Conservation (phyloP, 1,140 invertebrate genomes). For the Listronotus oregonensis region DNA sequence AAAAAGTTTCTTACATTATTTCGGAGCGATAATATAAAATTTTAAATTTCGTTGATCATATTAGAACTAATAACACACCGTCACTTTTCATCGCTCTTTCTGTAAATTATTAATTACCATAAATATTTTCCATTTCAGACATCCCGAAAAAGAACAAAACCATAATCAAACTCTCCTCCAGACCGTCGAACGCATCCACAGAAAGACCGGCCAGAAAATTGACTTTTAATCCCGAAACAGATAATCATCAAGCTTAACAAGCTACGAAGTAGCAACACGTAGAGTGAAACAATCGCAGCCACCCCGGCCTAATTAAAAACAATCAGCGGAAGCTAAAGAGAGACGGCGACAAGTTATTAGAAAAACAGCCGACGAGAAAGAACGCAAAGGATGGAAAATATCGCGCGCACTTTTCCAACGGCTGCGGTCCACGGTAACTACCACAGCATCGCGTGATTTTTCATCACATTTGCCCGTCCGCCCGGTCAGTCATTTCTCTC, state of each 20-base stretch:
- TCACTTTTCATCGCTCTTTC: not conserved
- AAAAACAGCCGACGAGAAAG: conserved; percentile 47
- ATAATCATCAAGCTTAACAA: conserved; percentile 34
- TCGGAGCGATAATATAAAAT: too few relatives aligned
- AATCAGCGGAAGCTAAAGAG: conserved; percentile 35
- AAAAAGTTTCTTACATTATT: too few relatives aligned
- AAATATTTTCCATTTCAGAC: conserved; percentile 16
- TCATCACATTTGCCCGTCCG: conserved; percentile 50
- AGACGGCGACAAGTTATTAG: conserved; percentile 42
- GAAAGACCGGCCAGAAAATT: conserved; percentile 29
- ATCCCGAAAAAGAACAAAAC: conserved; percentile 3
- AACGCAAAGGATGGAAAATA: conserved; percentile 45
- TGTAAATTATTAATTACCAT: not conserved
- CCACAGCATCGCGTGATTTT: conserved; percentile 54
- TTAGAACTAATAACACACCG: too few relatives aligned
- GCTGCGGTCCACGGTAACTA: conserved; percentile 46
- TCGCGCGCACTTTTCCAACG: conserved; percentile 54
- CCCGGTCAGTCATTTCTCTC: conserved; percentile 18
- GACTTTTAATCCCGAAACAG: conserved; percentile 38
- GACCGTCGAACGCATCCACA: conserved; percentile 14
- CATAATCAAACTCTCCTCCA: not conserved
- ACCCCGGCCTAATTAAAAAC: conserved; percentile 42
- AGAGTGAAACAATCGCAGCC: conserved; percentile 37
- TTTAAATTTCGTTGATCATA: too few relatives aligned
- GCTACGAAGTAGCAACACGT: conserved; percentile 35